A percentile compares a stretch with the other conserved stretches of the same genome.
Conservation (phyloP, 2,888 invertebrate species). For the Leptothorax acervorum region DNA sequence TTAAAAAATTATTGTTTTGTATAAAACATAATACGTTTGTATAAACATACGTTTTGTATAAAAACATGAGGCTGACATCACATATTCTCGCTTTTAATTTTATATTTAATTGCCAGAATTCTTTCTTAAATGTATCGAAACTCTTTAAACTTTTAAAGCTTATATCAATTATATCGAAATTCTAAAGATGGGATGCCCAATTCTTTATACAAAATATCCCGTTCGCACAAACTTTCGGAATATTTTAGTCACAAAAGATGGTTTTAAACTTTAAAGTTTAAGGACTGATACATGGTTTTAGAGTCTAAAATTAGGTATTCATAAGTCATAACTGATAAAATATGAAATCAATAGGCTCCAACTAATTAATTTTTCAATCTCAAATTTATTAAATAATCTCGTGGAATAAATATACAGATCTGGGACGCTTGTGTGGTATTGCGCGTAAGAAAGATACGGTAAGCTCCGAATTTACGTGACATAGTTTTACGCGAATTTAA, state of each 20-base stretch:
- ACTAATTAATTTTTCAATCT: neutral
- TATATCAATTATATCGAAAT: neutral
- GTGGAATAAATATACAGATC: neutral
- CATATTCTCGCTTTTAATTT: neutral
- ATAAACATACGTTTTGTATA: too few species aligned
- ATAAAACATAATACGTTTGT: too few species aligned
- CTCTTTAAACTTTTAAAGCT: neutral
- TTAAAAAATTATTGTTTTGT: neutral
- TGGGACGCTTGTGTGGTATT: neutral
- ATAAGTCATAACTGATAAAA: neutral
- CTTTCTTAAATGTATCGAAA: neutral
- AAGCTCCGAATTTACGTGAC: conserved; percentile 41
- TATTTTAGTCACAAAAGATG: neutral
- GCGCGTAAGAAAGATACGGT: conserved; percentile 27
- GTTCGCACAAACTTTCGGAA: neutral
- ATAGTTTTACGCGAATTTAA: conserved; percentile 33
- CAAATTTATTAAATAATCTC: neutral
- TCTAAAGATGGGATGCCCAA: neutral
- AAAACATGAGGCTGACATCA: neutral
- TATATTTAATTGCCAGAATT: neutral
- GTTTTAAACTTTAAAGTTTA: neutral
- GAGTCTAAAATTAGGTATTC: neutral
- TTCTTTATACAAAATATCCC: neutral
- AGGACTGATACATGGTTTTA: neutral
- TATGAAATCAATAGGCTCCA: neutral